phyloP scores from a whole-genome alignment of 2,113 vertebrate species.

The Phasianus colchicus region DNA sequence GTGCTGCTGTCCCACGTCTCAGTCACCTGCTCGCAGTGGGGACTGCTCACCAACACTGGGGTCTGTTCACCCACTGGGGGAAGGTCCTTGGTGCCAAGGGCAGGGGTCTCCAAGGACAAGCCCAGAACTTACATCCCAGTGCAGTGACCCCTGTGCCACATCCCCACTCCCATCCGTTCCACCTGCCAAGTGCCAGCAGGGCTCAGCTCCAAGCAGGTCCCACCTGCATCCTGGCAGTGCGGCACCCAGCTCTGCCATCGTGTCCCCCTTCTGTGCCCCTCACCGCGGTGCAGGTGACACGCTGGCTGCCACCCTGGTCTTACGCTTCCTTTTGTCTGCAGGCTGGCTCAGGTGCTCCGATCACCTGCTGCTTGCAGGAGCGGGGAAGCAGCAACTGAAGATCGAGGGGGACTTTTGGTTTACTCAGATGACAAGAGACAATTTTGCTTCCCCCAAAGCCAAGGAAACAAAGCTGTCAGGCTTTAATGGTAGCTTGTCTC shows the following conservation, averaged over 20 bases:
- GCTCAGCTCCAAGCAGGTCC: not conserved
- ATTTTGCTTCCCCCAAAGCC: constrained; percentile 70
- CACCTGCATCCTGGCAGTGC: accelerated
- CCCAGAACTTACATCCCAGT: not conserved
- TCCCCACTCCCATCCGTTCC: not conserved
- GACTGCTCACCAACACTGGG: not conserved
- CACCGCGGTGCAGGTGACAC: not conserved
- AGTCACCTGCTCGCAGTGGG: not conserved
- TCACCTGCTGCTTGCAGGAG: constrained; percentile 71
- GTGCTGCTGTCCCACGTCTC: accelerated
- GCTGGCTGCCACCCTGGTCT: not conserved
- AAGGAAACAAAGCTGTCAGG: constrained; percentile 73
- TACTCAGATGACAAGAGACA: constrained; percentile 72
- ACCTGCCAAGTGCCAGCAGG: accelerated
- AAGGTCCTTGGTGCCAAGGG: not conserved
- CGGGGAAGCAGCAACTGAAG: constrained; percentile 69
- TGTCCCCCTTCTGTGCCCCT: not conserved
- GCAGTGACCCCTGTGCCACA: too few species aligned
- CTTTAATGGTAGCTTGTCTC: constrained; percentile 73
- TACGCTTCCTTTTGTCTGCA: constrained; percentile 68
- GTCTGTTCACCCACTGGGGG: accelerated
- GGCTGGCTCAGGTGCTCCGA: constrained; percentile 74
- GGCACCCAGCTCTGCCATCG: accelerated
- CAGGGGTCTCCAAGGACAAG: accelerated
- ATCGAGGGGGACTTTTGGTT: constrained; percentile 73